A percentile compares a stretch with the other conserved stretches of the same genome.
Evolutionary conservation across 2,797 vertebrate species (phyloP).

Genomic region (Remorina albescens): DNA sequence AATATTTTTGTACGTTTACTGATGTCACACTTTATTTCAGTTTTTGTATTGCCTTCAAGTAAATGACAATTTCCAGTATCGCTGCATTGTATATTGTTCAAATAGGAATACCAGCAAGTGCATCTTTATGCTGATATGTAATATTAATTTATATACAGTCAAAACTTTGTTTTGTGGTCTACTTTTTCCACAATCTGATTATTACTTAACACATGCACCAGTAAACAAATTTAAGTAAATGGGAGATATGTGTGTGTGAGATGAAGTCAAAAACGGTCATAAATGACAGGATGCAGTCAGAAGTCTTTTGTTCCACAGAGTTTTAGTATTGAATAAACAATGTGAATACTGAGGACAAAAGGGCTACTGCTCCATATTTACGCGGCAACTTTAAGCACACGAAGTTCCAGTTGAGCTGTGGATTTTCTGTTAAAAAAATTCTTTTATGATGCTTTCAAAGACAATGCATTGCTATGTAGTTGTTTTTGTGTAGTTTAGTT

Average conservation of each 20-base stretch:
- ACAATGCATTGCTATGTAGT: not conserved
- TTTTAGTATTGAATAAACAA: slow-evolving; percentile 1
- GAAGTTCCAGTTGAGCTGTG: not conserved
- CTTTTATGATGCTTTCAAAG: slow-evolving; percentile 8
- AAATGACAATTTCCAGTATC: slow-evolving; percentile 3
- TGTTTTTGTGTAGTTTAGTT: slow-evolving; percentile 1
- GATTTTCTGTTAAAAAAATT: slow-evolving; percentile 5
- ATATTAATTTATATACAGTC: slow-evolving; percentile 3
- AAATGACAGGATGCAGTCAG: not conserved
- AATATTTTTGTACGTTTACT: slow-evolving; percentile 12
- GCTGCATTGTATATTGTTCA: not conserved
- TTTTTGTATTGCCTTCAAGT: slow-evolving; percentile 3
- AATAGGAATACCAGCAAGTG: slow-evolving; percentile 31
- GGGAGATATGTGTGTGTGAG: not conserved
- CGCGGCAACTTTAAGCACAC: not conserved
- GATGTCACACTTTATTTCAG: not conserved
- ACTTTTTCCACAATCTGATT: not conserved
- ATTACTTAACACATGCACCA: slow-evolving; percentile 22
- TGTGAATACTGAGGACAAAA: not conserved
- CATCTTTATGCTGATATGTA: not conserved
- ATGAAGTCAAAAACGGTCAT: slow-evolving; percentile 5
- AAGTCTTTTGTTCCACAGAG: not conserved
- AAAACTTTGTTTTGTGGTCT: not conserved
- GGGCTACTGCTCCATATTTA: not conserved
- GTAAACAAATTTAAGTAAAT: not conserved